A percentile compares a stretch with the other conserved stretches of the same genome.
Conservation (phyloP, 2,797 vertebrate genomes). For the Valencia hispanica region DNA sequence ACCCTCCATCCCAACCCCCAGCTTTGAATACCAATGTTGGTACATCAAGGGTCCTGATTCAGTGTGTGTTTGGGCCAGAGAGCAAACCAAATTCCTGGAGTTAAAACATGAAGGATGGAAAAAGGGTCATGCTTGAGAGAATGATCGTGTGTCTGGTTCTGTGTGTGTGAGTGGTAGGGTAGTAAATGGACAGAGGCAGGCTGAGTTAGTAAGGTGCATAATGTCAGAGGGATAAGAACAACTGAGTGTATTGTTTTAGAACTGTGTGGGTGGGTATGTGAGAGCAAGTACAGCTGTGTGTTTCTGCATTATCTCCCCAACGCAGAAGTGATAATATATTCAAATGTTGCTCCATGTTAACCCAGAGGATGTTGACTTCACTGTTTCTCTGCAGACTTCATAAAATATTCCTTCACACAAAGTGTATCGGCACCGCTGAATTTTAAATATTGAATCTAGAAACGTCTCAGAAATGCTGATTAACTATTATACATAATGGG, state of each 20-base stretch:
- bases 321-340: conserved; percentile 47
- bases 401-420: conserved; percentile 3
- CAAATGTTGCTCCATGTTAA: conserved; percentile 31
- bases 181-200: conserved; percentile 17
- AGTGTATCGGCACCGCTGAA: not conserved
- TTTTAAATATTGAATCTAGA: not conserved
- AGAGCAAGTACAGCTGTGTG: conserved; percentile 52
- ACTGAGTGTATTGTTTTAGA: conserved; percentile 43
- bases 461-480: not conserved
- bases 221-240: conserved; percentile 32
- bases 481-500: not conserved
- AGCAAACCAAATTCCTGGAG: conserved; percentile 55
- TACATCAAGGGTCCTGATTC: conserved; percentile 67
- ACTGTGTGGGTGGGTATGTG: conserved; percentile 44
- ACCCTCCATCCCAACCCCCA: conserved; percentile 28
- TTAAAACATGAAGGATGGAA: conserved; percentile 43
- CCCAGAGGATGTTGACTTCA: conserved; percentile 18
- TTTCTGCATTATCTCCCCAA: conserved; percentile 47
- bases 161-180: conserved; percentile 14
- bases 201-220: conserved; percentile 32
- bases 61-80: conserved; percentile 22
- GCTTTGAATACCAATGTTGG: conserved; percentile 69
- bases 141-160: conserved; percentile 7
- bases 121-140: conserved; percentile 33
- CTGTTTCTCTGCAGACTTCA: conserved; percentile 1